These are phyloP conservation scores for Echinometra lucunter DNA, from an alignment of 53 echinoderm and acorn worm species.

Conservation along the genomic window DNA sequence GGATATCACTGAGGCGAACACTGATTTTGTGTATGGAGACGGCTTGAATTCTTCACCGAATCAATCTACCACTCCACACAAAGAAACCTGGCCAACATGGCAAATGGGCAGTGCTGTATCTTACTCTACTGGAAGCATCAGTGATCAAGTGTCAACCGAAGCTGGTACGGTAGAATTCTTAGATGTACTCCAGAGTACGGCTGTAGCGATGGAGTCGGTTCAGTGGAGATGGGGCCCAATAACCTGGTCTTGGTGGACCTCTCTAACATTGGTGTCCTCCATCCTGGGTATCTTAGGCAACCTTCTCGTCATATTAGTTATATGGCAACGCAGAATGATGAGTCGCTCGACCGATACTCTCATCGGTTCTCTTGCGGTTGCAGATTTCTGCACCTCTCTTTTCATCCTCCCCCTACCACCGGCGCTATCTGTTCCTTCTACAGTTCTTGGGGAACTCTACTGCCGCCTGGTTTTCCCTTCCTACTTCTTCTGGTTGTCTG, in stretches of 20 bases:
- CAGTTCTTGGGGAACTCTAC: constrained; percentile 77
- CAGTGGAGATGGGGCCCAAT: constrained; percentile 18
- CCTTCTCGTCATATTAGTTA: constrained; percentile 35
- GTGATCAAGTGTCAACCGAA: neutral
- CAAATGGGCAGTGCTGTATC: neutral
- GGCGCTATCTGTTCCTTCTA: constrained; percentile 43
- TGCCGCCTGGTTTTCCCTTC: constrained; percentile 80
- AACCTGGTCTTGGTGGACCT: constrained; percentile 23
- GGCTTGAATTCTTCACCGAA: neutral
- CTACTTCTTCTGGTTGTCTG: constrained; percentile 86
- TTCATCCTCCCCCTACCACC: constrained; percentile 79
- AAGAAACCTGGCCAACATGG: neutral
- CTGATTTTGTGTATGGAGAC: neutral
- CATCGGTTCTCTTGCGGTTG: constrained; percentile 82
- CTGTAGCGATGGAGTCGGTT: too few species aligned
- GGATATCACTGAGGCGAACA: neutral
- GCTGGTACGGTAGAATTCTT: neutral
- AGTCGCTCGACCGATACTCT: constrained; percentile 81
- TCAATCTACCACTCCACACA: neutral
- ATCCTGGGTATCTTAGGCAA: constrained; percentile 32
- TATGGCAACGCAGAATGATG: constrained; percentile 56
- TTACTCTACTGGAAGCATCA: neutral
- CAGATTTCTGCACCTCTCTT: constrained; percentile 84
- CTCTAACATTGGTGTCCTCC: neutral
- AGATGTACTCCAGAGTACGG: neutral